Evolutionary conservation across 2,888 invertebrate genomes (phyloP).

Genomic region (Blastobasis adustella): DNA sequence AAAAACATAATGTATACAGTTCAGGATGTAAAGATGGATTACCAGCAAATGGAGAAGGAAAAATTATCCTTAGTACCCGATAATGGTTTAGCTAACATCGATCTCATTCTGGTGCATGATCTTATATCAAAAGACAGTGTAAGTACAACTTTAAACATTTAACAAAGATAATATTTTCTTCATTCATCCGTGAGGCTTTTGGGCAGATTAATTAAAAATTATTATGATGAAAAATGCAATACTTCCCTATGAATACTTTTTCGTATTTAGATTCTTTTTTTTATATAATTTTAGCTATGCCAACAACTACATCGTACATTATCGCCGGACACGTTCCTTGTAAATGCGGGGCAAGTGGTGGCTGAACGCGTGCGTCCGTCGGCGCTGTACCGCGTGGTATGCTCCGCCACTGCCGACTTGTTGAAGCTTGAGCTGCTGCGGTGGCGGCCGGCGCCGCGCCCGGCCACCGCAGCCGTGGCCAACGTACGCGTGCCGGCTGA

Average conservation of each 20-base stretch:
- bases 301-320: constrained; percentile 19
- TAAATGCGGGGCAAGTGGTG: constrained; percentile 20
- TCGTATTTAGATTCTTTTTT: no score
- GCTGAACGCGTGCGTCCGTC: constrained; percentile 14
- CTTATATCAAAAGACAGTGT: constrained; percentile 25
- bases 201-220: no score
- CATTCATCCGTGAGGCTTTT: not conserved
- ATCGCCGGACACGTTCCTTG: constrained; percentile 22
- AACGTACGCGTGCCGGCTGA: constrained; percentile 25
- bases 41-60: constrained; percentile 11
- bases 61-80: constrained; percentile 9
- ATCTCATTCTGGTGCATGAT: constrained; percentile 21
- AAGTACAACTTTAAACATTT: constrained; percentile 9
- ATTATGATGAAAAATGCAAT: no score
- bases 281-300: constrained; percentile 16
- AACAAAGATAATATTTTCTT: not conserved
- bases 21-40: constrained; percentile 13
- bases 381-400: constrained; percentile 21
- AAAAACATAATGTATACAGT: constrained; percentile 12
- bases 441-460: constrained; percentile 22
- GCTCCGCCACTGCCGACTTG: constrained; percentile 16
- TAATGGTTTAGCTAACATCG: constrained; percentile 12
- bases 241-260: no score
- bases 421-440: constrained; percentile 19
- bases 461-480: constrained; percentile 20